These are phyloP conservation scores for Clarias laeviceps DNA, from an alignment of 2,797 vertebrate species.

Conservation along the genomic window DNA sequence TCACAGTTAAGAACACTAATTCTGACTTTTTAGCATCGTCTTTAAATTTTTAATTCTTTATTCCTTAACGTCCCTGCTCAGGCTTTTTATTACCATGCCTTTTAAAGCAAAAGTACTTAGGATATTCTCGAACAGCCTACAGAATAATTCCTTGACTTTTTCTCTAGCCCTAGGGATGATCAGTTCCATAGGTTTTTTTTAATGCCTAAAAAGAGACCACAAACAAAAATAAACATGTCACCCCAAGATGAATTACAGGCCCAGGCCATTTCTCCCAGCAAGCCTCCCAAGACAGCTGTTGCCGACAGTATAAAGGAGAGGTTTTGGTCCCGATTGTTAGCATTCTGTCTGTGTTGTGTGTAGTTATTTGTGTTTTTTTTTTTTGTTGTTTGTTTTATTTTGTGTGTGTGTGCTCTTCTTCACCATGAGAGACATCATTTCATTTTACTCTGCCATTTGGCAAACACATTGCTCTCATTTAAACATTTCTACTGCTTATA, in stretches of 20 bases:
- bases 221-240: conserved; percentile 59
- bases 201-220: conserved; percentile 49
- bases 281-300: conserved; percentile 50
- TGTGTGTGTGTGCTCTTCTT: conserved; percentile 4
- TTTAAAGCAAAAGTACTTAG: background rate
- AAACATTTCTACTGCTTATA: conserved; percentile 35
- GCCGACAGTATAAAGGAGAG: conserved; percentile 56
- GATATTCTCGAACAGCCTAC: conserved; percentile 24
- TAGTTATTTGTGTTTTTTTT: conserved; percentile 27
- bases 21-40: background rate
- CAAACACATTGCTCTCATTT: conserved; percentile 4
- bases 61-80: background rate
- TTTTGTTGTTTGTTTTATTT: conserved; percentile 26
- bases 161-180: conserved; percentile 42
- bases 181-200: conserved; percentile 40
- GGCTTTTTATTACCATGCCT: background rate
- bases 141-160: conserved; percentile 50
- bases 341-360: conserved; percentile 46
- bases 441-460: conserved; percentile 15
- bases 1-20: background rate
- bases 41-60: background rate
- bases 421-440: conserved; percentile 41
- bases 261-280: conserved; percentile 50
- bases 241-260: conserved; percentile 58
- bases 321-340: conserved; percentile 50